A percentile compares a stretch with the other conserved stretches of the same genome.
Evolutionary conservation across 2,113 vertebrate genomes (phyloP).

Genomic region (Chinchilla lanigera): DNA sequence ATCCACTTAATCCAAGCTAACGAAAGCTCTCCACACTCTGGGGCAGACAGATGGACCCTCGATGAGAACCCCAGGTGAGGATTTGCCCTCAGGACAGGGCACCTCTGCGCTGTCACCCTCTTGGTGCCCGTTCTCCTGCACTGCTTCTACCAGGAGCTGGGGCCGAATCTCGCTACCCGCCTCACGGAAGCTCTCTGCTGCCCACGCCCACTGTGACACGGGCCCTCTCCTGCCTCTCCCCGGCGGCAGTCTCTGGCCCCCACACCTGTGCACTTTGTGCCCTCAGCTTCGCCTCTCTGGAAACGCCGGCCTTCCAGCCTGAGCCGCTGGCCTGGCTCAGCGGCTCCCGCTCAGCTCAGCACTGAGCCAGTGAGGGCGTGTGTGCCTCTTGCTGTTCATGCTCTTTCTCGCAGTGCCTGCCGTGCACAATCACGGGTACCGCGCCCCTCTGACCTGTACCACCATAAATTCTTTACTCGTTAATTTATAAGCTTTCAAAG

Average conservation of each 20-base stretch:
- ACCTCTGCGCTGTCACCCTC: neutral
- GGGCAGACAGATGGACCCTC: neutral
- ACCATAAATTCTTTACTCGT: neutral
- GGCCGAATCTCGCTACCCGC: neutral
- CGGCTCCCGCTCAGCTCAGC: neutral
- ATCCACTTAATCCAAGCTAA: neutral
- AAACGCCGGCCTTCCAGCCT: neutral
- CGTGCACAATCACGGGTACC: neutral
- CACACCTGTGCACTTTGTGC: neutral
- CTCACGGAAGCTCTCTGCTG: fast-evolving
- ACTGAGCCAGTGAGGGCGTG: too few relatives aligned
- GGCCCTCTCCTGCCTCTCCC: fast-evolving
- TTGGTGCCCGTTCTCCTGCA: neutral
- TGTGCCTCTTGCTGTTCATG: fast-evolving
- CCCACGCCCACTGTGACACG: fast-evolving
- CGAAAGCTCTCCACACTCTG: neutral
- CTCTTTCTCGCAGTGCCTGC: neutral
- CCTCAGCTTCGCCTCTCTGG: neutral
- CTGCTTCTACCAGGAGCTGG: neutral
- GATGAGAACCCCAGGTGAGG: neutral
- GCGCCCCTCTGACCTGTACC: neutral
- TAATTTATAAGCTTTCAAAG: neutral
- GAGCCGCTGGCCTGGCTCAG: neutral
- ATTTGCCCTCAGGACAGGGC: neutral
- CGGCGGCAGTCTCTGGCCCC: too few relatives aligned